Evolutionary conservation across 2,113 vertebrate genomes (phyloP).

Genomic region (Oxyruncus cristatus): DNA sequence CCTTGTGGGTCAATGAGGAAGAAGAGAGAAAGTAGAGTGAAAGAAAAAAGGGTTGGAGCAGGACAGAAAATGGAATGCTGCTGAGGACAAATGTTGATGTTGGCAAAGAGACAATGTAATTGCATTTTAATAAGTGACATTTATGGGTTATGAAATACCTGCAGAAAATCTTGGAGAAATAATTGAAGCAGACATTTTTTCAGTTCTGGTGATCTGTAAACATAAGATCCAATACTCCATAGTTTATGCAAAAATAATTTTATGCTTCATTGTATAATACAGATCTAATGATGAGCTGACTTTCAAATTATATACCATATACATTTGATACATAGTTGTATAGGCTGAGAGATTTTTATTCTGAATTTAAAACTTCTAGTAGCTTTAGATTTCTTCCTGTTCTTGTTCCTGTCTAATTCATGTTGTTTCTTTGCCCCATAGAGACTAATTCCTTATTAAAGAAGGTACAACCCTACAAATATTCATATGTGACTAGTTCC

Average conservation of each 20-base stretch:
- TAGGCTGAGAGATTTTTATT: not conserved
- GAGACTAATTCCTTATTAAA: not conserved
- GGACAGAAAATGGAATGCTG: not conserved
- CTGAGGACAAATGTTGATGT: not conserved
- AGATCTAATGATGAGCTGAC: not conserved
- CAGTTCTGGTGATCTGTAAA: not conserved
- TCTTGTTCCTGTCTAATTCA: not conserved
- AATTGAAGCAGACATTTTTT: not conserved
- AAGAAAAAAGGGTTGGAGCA: not conserved
- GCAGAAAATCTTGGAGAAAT: not conserved
- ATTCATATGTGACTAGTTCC: not conserved
- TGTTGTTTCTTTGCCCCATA: not conserved
- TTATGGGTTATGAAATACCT: not conserved
- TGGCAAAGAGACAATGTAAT: not conserved
- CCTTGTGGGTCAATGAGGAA: not conserved
- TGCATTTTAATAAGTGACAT: not conserved
- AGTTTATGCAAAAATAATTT: not conserved
- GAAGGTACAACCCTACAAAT: not conserved
- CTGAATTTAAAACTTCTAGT: not conserved
- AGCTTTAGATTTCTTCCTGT: not conserved
- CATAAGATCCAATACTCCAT: not conserved
- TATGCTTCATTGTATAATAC: not conserved
- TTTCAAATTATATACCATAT: not conserved
- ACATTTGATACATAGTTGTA: not conserved
- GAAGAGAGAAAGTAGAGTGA: not conserved